A percentile compares a stretch with the other conserved stretches of the same genome.
phyloP scores from a whole-genome alignment of 2,113 vertebrate genomes.

The Nyctibius bracteatus region DNA sequence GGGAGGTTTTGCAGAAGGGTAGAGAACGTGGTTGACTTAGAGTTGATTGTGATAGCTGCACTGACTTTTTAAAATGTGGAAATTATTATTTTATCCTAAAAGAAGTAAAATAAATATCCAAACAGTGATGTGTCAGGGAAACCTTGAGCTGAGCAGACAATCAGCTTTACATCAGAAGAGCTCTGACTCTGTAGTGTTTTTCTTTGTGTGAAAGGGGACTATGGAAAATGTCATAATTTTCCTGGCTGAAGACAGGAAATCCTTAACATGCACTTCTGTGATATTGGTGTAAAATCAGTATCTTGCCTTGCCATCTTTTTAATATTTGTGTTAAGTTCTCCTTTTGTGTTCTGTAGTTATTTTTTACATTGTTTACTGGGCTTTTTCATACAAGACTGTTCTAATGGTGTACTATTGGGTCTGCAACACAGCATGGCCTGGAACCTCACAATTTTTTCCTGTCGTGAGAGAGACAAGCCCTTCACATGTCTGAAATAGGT shows the following conservation, averaged over 20 bases:
- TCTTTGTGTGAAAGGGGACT: neutral
- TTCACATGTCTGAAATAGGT: neutral
- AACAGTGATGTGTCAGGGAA: neutral
- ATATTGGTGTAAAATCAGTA: neutral
- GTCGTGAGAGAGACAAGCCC: neutral
- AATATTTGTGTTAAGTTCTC: neutral
- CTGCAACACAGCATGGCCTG: neutral
- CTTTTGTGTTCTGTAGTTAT: neutral
- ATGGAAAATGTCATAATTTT: neutral
- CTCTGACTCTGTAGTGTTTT: neutral
- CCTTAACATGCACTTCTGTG: neutral
- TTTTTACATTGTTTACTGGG: neutral
- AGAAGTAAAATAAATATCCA: neutral
- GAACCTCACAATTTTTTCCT: neutral
- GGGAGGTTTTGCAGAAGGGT: neutral
- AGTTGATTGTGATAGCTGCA: neutral
- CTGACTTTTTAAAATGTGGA: neutral
- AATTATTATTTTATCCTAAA: neutral
- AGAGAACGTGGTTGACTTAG: neutral
- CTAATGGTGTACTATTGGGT: neutral
- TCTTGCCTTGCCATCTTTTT: neutral
- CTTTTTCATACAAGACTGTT: neutral
- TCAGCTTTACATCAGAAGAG: neutral
- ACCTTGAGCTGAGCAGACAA: neutral
- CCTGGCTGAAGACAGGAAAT: neutral